phyloP scores from a whole-genome alignment of 2,797 vertebrate genomes.

The Macrochelys suwanniensis region DNA sequence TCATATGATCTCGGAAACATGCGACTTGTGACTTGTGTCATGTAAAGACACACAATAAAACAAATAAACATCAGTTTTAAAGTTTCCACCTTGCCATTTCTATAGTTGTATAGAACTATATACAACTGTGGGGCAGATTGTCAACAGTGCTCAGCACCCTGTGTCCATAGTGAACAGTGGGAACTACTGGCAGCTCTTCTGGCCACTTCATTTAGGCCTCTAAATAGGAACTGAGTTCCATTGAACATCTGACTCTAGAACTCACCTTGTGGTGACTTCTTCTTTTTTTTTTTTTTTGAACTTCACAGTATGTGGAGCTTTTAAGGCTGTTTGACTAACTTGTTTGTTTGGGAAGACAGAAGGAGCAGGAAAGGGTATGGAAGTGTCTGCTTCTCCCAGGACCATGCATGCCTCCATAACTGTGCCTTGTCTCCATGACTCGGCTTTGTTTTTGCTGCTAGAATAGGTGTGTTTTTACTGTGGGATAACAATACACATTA shows the following conservation, averaged over 20 bases:
- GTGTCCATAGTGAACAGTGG: neutral
- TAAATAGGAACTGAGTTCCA: neutral
- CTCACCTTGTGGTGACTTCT: neutral
- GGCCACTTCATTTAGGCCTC: neutral
- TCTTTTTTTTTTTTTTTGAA: neutral
- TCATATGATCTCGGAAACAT: neutral
- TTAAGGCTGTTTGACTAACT: neutral
- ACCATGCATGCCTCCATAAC: neutral
- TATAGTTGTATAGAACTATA: too few relatives aligned
- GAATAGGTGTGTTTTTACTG: neutral
- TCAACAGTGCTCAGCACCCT: neutral
- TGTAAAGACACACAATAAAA: neutral
- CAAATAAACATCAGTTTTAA: neutral
- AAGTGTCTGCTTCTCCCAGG: neutral
- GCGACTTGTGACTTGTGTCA: neutral
- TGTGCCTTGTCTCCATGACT: fast-evolving
- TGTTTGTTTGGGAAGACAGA: neutral
- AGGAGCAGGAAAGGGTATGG: neutral
- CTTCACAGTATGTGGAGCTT: neutral
- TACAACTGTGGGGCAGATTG: neutral
- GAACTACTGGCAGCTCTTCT: neutral
- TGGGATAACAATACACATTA: neutral
- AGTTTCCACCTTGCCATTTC: neutral
- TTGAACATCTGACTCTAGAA: neutral
- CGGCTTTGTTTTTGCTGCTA: neutral